A percentile compares a stretch with the other conserved stretches of the same genome.
Evolutionary conservation across 1,140 invertebrate species (phyloP).

Genomic region (Drosophila azteca): DNA sequence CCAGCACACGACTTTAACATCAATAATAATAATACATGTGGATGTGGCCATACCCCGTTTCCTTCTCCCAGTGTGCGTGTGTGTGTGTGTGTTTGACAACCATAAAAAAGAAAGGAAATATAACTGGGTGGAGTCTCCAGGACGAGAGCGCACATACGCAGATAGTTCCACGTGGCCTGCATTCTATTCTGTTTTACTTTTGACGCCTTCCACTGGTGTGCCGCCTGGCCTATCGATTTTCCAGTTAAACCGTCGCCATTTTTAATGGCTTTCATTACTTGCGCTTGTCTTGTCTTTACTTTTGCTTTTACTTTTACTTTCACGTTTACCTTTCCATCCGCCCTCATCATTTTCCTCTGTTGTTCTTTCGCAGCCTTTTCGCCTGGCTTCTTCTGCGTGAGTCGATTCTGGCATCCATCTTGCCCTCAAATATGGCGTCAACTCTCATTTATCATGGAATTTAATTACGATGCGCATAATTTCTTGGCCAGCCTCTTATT

Average conservation of each 20-base stretch:
- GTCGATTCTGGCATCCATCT: constrained; percentile 48
- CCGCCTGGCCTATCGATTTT: constrained; percentile 68
- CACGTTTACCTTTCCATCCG: constrained; percentile 6
- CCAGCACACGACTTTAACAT: constrained; percentile 28
- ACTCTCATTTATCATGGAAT: constrained; percentile 60
- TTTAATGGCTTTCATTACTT: constrained; percentile 79
- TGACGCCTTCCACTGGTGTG: constrained; percentile 52
- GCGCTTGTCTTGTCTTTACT: constrained; percentile 41
- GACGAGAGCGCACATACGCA: constrained; percentile 11
- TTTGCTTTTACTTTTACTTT: constrained; percentile 12
- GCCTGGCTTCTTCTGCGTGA: constrained; percentile 44
- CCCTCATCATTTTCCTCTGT: constrained; percentile 13
- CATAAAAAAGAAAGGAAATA: constrained; percentile 58
- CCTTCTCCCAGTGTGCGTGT: not conserved
- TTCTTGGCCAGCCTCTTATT: constrained; percentile 31
- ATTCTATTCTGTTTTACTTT: constrained; percentile 67
- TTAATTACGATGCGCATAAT: constrained; percentile 67
- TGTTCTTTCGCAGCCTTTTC: constrained; percentile 18
- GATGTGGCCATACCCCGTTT: constrained; percentile 31
- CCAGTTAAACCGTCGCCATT: constrained; percentile 70
- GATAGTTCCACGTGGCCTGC: constrained; percentile 42
- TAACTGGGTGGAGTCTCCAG: constrained; percentile 46
- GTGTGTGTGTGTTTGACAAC: constrained; percentile 40
- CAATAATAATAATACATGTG: constrained; percentile 40
- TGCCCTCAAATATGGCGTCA: constrained; percentile 13